phyloP scores from a whole-genome alignment of 2,797 vertebrate species.

The Acanthiza pusilla region DNA sequence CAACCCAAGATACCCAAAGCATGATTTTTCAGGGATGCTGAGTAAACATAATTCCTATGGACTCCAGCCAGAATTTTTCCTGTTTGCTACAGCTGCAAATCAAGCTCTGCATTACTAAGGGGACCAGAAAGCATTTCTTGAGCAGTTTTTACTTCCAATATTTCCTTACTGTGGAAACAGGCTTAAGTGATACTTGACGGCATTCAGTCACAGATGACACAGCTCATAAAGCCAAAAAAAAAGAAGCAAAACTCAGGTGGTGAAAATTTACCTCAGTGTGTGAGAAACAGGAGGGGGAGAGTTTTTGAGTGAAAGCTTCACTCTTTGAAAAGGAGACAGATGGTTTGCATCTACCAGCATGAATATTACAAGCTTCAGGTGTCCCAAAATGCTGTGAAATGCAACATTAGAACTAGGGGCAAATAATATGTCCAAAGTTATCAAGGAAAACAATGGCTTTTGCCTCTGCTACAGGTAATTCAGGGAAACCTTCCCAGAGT shows the following conservation, averaged over 20 bases:
- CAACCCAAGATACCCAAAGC: background rate
- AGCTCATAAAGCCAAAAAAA: background rate
- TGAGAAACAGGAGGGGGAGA: background rate
- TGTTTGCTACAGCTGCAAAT: background rate
- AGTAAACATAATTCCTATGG: background rate
- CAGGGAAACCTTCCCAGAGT: background rate
- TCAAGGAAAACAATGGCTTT: background rate
- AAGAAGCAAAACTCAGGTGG: background rate
- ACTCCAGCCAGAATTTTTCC: background rate
- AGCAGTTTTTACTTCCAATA: background rate
- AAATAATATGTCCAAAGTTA: background rate
- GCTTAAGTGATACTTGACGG: constrained; percentile 17
- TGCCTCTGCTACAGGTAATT: background rate
- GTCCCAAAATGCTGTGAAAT: constrained; percentile 25
- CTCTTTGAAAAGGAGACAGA: constrained; percentile 6
- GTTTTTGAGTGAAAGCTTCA: background rate
- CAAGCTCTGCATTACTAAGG: background rate
- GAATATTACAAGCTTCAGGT: constrained; percentile 38
- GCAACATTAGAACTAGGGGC: background rate
- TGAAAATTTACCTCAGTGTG: constrained; percentile 10
- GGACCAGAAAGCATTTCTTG: background rate
- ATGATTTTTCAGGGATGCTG: background rate
- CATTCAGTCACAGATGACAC: constrained; percentile 11
- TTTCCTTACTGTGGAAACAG: constrained; percentile 10
- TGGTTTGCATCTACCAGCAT: background rate